A percentile compares a stretch with the other conserved stretches of the same genome.
phyloP scores from a whole-genome alignment of 2,888 invertebrate species.

The Melinaea menophilus region DNA sequence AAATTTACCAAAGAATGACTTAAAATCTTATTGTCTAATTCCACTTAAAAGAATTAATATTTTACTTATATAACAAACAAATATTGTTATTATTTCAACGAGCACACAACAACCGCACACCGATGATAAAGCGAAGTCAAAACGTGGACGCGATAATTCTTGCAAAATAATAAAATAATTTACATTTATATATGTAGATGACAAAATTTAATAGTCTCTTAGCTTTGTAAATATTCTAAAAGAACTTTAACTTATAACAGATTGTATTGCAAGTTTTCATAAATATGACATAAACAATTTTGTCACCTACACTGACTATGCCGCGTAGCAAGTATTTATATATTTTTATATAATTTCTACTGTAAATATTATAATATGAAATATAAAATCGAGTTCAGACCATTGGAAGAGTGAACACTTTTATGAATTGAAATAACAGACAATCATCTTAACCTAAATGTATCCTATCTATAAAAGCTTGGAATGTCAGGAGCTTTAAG shows the following conservation, averaged over 20 bases:
- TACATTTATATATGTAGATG: constrained; percentile 1
- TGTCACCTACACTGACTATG: constrained; percentile 7
- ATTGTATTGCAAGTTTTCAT: neutral
- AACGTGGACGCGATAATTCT: constrained; percentile 31
- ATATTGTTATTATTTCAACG: neutral
- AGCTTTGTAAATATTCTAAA: neutral
- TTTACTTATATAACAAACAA: constrained; percentile 4
- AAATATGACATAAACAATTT: constrained; percentile 7
- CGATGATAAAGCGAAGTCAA: constrained; percentile 21
- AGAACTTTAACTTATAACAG: no score
- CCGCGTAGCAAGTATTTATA: constrained; percentile 17
- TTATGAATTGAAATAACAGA: constrained; percentile 50
- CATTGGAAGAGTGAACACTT: constrained; percentile 48
- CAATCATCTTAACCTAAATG: constrained; percentile 42
- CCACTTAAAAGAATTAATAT: neutral
- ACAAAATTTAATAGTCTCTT: neutral
- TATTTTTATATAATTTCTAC: constrained; percentile 11
- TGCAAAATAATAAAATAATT: constrained; percentile 4
- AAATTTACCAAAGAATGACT: neutral
- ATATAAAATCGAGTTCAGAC: constrained; percentile 18
- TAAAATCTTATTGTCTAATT: constrained; percentile 1
- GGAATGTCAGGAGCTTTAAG: constrained; percentile 42
- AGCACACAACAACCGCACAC: constrained; percentile 12
- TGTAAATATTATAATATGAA: constrained; percentile 8
- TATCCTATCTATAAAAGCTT: constrained; percentile 47